Evolutionary conservation across 2,113 vertebrate genomes (phyloP).

Genomic region (Dromaius novaehollandiae): DNA sequence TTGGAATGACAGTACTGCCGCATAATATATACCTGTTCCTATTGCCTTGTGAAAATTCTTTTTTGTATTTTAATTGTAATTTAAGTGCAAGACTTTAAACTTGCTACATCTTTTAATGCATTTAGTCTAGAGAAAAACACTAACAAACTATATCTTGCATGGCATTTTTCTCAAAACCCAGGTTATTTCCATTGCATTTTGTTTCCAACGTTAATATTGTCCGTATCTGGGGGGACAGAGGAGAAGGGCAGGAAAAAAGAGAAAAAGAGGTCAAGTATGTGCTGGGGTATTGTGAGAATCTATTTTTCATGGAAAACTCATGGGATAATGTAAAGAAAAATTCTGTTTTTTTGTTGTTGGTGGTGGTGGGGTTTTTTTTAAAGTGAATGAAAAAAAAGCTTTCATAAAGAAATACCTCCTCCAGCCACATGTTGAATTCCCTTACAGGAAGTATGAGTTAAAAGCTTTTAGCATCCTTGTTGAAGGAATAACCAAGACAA

Average conservation of each 20-base stretch:
- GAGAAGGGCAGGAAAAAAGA: background rate
- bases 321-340: background rate
- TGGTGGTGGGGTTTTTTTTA: too few relatives aligned
- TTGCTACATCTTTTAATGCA: conserved; percentile 52
- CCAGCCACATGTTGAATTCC: background rate
- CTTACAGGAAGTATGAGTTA: background rate
- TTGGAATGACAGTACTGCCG: background rate
- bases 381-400: background rate
- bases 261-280: background rate
- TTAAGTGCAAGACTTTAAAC: conserved; percentile 55
- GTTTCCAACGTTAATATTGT: background rate
- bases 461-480: background rate
- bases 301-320: conserved; percentile 53
- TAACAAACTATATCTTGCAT: background rate
- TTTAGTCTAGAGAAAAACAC: conserved; percentile 37
- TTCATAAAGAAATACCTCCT: background rate
- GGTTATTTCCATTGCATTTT: background rate
- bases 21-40: background rate
- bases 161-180: background rate
- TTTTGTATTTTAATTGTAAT: background rate
- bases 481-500: background rate
- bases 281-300: conserved; percentile 19
- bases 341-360: background rate
- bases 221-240: background rate
- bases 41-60: conserved; percentile 31